phyloP scores from a whole-genome alignment of 2,797 vertebrate species.

The Anguilla anguilla region DNA sequence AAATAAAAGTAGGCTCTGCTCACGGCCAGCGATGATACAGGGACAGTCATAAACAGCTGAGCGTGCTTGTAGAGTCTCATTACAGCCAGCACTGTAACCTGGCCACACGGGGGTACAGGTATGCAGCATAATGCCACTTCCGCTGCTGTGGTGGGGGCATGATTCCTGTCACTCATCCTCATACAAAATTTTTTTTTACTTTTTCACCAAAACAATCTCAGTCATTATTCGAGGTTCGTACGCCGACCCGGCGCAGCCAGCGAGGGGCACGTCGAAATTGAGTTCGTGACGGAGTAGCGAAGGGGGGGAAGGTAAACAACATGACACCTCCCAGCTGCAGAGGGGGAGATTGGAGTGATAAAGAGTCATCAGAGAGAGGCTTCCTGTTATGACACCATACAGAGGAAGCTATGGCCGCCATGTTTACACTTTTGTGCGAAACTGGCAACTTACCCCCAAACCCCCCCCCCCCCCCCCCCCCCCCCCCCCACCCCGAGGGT shows the following conservation, averaged over 20 bases:
- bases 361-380: not conserved
- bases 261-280: not conserved
- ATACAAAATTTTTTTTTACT: not conserved
- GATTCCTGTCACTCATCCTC: not conserved
- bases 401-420: constrained; percentile 28
- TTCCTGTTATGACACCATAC: constrained; percentile 28
- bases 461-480: not conserved
- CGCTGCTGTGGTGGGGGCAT: not conserved
- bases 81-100: not conserved
- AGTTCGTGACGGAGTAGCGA: constrained; percentile 31
- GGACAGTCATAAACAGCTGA: not conserved
- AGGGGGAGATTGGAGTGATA: constrained; percentile 35
- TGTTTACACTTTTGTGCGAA: constrained; percentile 26
- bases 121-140: not conserved
- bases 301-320: constrained; percentile 31
- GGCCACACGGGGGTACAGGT: not conserved
- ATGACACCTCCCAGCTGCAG: constrained; percentile 22
- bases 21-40: not conserved
- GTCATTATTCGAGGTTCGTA: not conserved
- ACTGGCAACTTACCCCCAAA: not conserved
- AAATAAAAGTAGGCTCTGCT: not conserved
- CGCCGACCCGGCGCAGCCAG: not conserved
- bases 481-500: not conserved
- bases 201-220: not conserved
- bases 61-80: not conserved